Evolutionary conservation across 2,888 invertebrate genomes (phyloP), one percentile per base, ranked within the genome.

Genomic region (Tipula vernalis): DNA sequence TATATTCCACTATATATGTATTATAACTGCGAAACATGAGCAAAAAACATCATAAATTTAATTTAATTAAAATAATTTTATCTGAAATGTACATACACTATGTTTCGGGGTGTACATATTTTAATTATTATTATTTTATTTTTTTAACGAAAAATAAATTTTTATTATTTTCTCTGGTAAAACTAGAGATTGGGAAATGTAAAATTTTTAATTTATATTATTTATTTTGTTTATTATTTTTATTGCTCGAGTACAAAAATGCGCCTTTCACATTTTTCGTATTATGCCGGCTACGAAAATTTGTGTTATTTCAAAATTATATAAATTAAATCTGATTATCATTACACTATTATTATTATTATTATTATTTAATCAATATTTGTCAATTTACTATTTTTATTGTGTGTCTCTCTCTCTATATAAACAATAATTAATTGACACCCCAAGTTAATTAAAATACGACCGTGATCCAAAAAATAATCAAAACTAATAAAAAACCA

Each of bases 1-100:
- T 28, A 71, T 71, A 71, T 71, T 28, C 0, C 71, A 71, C 71
- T 18, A 71, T 57, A 71, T 18, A 57, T 71, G 71, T 71, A 71
- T 28, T 18, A 71, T 71, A 10, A 57, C 6, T 18, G 28, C 18
- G 71, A 71, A 71, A 71, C 71, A 71, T 71, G 28, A 13, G 28
- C 51, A 71, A 28, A 71, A 71, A 71, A 71, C 28, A 71, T 71
- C 71, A 71, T 71, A 71, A 71, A 71, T 71, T 71, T 28, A 71
- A 71, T 71, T 71, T 71, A 71, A 71, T 71, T 71, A 71, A 71
- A 71, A 71, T 71, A 71, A 71, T 71, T 71, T 71, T 71, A 71
- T 71, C 71, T 71, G 71, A 71, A 71, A 71, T 71, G 71, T 71
- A 71, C 71, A 71, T 71, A 71, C 71, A 15, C 28, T 28, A 28